A percentile compares a stretch with the other conserved stretches of the same genome.
Evolutionary conservation across 2,888 invertebrate species (phyloP).

Genomic region (Heliconius charithonia): DNA sequence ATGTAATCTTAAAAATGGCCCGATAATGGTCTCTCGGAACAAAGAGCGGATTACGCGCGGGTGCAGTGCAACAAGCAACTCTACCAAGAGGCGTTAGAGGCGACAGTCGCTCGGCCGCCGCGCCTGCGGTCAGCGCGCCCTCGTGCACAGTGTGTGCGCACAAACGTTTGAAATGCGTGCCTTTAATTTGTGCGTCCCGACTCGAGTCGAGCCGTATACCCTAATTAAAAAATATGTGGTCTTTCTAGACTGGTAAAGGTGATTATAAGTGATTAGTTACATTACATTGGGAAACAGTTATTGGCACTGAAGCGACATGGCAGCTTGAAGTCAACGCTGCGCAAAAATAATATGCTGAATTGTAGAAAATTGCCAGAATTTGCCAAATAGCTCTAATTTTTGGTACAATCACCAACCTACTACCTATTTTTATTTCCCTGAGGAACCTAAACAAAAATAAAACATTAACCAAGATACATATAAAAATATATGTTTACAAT

Average conservation of each 20-base stretch:
- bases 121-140: conserved; percentile 25
- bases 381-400: no score
- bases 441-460: no score
- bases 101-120: conserved; percentile 9
- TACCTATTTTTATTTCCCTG: no score
- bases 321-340: no score
- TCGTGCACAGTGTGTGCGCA: conserved; percentile 33
- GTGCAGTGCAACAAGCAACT: conserved; percentile 16
- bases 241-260: no score
- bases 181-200: conserved; percentile 43
- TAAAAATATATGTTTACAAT: no score
- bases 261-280: no score
- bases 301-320: no score
- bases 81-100: background rate
- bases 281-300: background rate
- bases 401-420: no score
- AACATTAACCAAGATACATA: no score
- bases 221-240: background rate
- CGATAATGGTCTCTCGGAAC: conserved; percentile 51
- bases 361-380: no score
- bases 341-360: no score
- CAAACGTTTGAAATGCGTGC: conserved; percentile 35
- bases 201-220: background rate
- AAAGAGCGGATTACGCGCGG: conserved; percentile 43
- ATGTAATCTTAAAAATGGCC: conserved; percentile 53